These are phyloP conservation scores for Ploceus nigricollis DNA, from an alignment of 2,113 vertebrate species.

Conservation along the genomic window DNA sequence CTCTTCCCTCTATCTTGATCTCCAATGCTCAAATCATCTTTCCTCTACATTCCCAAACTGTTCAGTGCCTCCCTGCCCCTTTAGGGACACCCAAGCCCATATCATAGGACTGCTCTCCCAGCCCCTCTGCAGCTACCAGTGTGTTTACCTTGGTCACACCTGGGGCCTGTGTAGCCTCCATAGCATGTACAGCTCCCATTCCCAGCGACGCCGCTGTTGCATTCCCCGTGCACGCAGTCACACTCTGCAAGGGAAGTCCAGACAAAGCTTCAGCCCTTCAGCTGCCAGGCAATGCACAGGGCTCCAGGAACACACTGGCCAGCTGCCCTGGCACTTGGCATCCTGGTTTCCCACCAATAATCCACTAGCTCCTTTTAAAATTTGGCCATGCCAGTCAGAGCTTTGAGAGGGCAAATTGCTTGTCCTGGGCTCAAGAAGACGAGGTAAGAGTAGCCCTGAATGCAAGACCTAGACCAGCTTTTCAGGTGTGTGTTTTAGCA, in stretches of 20 bases:
- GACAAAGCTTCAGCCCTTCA: not conserved
- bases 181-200: slow-evolving; percentile 86
- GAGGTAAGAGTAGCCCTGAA: not conserved
- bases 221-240: slow-evolving; percentile 82
- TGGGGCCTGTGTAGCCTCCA: slow-evolving; percentile 85
- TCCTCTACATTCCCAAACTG: not conserved
- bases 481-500: not conserved
- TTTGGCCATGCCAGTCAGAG: not conserved
- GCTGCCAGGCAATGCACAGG: not conserved
- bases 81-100: not conserved
- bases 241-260: slow-evolving; percentile 75
- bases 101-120: not conserved
- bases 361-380: not conserved
- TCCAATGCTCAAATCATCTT: not conserved
- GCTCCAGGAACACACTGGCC: not conserved
- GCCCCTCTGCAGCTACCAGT: not conserved
- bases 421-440: not conserved
- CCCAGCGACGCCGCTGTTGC: slow-evolving; percentile 75
- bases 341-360: not conserved
- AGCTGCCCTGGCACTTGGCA: not conserved
- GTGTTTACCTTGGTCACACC: slow-evolving; percentile 83
- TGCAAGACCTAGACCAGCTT: not conserved
- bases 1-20: not conserved
- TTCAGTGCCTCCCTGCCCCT: not conserved
- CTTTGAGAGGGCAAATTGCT: not conserved